Conservation (phyloP, 1,140 invertebrate genomes). For the Amyelois transitella region DNA sequence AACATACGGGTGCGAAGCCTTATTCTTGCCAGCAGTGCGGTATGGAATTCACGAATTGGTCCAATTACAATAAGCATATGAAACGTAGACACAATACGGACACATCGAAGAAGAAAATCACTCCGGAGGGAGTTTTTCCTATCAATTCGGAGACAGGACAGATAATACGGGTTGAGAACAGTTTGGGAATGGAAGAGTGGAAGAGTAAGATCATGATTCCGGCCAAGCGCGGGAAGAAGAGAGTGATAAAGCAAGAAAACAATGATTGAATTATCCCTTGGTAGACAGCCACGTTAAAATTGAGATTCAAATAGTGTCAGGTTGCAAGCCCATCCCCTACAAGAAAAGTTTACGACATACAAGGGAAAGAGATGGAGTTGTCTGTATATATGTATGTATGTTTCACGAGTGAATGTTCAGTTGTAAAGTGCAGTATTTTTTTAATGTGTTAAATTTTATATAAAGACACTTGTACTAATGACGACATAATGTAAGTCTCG, state of each 20-base stretch:
- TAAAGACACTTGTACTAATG: too few species aligned
- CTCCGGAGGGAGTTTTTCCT: slow-evolving; percentile 47
- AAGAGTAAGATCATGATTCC: slow-evolving; percentile 45
- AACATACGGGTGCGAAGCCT: slow-evolving; percentile 78
- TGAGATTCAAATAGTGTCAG: too few species aligned
- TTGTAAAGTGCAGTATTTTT: too few species aligned
- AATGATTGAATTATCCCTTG: neutral
- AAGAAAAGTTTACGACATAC: too few species aligned
- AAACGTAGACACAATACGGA: slow-evolving; percentile 78
- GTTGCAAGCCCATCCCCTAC: too few species aligned
- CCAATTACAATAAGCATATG: slow-evolving; percentile 86
- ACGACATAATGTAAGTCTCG: too few species aligned
- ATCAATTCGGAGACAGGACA: slow-evolving; percentile 49
- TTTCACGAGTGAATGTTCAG: too few species aligned
- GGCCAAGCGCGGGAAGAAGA: slow-evolving; percentile 32
- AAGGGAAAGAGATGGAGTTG: too few species aligned
- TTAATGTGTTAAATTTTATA: too few species aligned
- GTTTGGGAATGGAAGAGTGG: slow-evolving; percentile 45
- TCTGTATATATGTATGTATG: too few species aligned
- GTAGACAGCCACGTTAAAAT: too few species aligned
- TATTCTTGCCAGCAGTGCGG: slow-evolving; percentile 77
- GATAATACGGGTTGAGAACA: slow-evolving; percentile 33
- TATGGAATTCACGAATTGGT: slow-evolving; percentile 84
- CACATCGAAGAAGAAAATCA: slow-evolving; percentile 51
- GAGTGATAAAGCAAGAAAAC: slow-evolving; percentile 22